Evolutionary conservation across 1,140 invertebrate species (phyloP).

Genomic region (Drosophila seguyi): DNA sequence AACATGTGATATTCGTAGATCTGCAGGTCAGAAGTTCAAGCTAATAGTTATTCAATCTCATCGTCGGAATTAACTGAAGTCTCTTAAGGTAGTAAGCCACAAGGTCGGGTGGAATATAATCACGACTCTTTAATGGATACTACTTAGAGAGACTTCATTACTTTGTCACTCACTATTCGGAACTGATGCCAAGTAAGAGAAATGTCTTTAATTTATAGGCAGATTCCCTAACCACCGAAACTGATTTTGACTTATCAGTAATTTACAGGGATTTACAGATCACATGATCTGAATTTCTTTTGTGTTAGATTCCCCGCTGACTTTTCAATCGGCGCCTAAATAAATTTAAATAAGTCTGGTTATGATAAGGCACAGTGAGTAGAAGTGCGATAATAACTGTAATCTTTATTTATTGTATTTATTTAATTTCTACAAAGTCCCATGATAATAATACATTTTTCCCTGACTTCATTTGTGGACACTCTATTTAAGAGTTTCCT

Average conservation of each 20-base stretch:
- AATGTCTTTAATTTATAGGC: constrained; percentile 49
- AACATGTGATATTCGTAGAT: constrained; percentile 36
- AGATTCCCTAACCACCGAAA: not conserved
- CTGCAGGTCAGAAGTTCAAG: not conserved
- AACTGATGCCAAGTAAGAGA: constrained; percentile 8
- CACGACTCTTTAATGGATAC: constrained; percentile 72
- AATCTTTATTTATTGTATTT: not conserved
- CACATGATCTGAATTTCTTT: constrained; percentile 1
- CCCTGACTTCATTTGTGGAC: not conserved
- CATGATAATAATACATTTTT: not conserved
- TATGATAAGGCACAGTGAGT: not conserved
- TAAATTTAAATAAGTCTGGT: constrained; percentile 11
- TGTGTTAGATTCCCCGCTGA: constrained; percentile 7
- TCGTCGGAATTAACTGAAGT: constrained; percentile 6
- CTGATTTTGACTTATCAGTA: constrained; percentile 8
- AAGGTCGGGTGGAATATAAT: constrained; percentile 19
- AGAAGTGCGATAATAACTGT: constrained; percentile 1
- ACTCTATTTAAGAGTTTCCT: not conserved
- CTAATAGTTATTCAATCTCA: too few species aligned
- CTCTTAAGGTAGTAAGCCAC: constrained; percentile 63
- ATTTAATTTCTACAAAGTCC: not conserved
- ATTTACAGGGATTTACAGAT: not conserved
- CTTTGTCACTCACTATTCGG: not conserved
- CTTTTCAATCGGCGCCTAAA: constrained; percentile 10
- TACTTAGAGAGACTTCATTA: constrained; percentile 59